phyloP scores from a whole-genome alignment of 1,140 invertebrate genomes.

The Meloidogyne chitwoodi region DNA sequence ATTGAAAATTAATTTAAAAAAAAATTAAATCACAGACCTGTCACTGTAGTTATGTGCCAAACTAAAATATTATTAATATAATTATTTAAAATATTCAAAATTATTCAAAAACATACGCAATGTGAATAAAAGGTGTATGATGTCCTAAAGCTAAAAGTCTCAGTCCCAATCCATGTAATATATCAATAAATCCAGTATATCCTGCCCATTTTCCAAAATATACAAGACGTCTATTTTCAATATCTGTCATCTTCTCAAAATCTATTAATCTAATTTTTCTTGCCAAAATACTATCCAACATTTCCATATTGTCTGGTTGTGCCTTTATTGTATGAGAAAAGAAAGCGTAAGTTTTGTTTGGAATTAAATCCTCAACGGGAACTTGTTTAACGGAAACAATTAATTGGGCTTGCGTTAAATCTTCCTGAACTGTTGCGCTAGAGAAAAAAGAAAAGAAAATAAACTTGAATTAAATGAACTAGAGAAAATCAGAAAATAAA shows the following conservation, averaged over 20 bases:
- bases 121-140: conserved; percentile 98
- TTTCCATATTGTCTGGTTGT: conserved; percentile 93
- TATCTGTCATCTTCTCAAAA: conserved; percentile 91
- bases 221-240: conserved; percentile 80
- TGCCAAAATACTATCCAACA: conserved; percentile 61
- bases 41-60: conserved; percentile 96
- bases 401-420: conserved; percentile 77
- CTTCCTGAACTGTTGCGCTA: conserved; percentile 84
- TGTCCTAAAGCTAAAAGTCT: conserved; percentile 88
- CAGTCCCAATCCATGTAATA: conserved; percentile 89
- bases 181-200: conserved; percentile 97
- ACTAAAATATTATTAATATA: neutral
- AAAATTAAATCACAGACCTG: conserved; percentile 59
- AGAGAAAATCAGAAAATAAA: neutral
- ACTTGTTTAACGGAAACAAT: conserved; percentile 97
- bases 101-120: conserved; percentile 66
- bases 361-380: conserved; percentile 84
- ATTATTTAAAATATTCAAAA: too few species aligned
- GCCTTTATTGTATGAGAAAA: conserved; percentile 99
- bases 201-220: conserved; percentile 99
- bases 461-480: neutral
- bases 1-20: neutral
- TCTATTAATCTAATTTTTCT: conserved; percentile 87
- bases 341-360: conserved; percentile 93
- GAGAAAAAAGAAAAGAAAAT: neutral